Conservation (phyloP, 2,797 vertebrate species). For the Rhinogobio ventralis region DNA sequence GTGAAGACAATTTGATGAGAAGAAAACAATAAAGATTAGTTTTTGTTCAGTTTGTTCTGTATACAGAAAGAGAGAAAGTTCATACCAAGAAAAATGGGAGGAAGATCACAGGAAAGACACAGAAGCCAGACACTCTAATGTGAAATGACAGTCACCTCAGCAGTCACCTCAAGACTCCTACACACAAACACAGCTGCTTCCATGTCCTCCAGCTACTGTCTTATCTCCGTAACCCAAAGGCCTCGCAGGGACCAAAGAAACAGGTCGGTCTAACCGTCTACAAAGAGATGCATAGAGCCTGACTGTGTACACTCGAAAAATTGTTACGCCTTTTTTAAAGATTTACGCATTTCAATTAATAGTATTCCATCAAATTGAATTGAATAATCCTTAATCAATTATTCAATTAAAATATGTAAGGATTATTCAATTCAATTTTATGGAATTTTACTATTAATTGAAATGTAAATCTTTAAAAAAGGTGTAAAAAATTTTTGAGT, state of each 20-base stretch:
- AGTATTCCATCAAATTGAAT: no score
- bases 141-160: conserved; percentile 53
- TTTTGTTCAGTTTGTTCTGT: neutral
- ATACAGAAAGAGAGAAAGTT: neutral
- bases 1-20: neutral
- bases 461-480: no score
- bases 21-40: neutral
- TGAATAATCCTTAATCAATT: no score
- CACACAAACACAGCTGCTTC: conserved; percentile 55
- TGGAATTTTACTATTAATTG: no score
- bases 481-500: neutral
- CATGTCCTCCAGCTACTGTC: conserved; percentile 64
- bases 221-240: conserved; percentile 63
- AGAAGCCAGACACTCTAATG: conserved; percentile 40
- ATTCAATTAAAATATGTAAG: no score
- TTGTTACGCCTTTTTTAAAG: no score
- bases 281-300: conserved; percentile 56
- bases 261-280: conserved; percentile 52
- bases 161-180: conserved; percentile 45
- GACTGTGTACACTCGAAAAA: no score
- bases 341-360: no score
- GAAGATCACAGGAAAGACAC: conserved; percentile 17
- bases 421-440: no score
- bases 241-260: conserved; percentile 61
- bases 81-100: neutral